Percentiles rank a stretch among this genome's conserved stretches.
These are phyloP conservation scores for Exocentrus adspersus DNA, from an alignment of 2,888 invertebrate genomes.

Conservation along the genomic window DNA sequence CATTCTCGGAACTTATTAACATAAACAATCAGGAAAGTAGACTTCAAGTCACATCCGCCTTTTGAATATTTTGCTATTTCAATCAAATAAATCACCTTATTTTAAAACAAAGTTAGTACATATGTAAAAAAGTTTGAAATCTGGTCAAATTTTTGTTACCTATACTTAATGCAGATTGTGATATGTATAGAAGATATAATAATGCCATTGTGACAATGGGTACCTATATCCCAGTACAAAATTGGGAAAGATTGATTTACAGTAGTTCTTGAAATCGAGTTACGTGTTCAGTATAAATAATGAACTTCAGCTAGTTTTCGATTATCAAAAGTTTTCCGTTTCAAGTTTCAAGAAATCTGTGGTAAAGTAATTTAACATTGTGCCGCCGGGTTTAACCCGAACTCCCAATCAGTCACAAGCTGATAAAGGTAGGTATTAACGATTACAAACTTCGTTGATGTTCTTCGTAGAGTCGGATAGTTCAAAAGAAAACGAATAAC, in stretches of 20 bases:
- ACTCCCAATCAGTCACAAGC: slow-evolving; percentile 27
- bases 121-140: no score
- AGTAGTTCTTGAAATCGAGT: slow-evolving; percentile 24
- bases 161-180: no score
- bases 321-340: slow-evolving; percentile 39
- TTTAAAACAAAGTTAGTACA: no score
- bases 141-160: no score
- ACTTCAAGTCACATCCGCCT: no score
- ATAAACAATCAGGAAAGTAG: no score
- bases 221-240: slow-evolving; percentile 10
- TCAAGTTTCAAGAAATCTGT: slow-evolving; percentile 28
- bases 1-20: no score
- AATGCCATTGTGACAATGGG: neutral
- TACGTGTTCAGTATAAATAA: slow-evolving; percentile 40
- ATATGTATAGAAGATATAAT: no score
- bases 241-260: slow-evolving; percentile 33
- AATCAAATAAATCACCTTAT: no score
- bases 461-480: slow-evolving; percentile 8
- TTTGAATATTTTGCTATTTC: no score
- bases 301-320: slow-evolving; percentile 40
- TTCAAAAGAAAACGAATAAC: neutral
- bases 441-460: slow-evolving; percentile 26
- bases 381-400: slow-evolving; percentile 13
- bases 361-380: slow-evolving; percentile 27
- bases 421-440: slow-evolving; percentile 26